phyloP scores from a whole-genome alignment of 2,797 vertebrate species.

The Pangasius djambal region DNA sequence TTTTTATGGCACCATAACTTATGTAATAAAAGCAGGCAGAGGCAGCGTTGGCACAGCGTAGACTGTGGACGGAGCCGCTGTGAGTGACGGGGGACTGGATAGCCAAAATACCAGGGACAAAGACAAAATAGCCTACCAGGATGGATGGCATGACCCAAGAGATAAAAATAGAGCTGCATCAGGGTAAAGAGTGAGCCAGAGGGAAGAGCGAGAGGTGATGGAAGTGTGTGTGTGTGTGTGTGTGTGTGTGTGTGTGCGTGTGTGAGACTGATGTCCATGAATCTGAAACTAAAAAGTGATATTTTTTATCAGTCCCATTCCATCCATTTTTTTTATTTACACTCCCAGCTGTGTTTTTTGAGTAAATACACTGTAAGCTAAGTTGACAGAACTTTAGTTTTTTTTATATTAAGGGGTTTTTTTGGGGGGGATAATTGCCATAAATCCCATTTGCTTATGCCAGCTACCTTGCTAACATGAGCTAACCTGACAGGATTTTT shows the following conservation, averaged over 20 bases:
- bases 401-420: neutral
- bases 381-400: neutral
- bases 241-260: neutral
- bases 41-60: neutral
- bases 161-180: slow-evolving; percentile 34
- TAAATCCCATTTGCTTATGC: neutral
- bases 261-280: neutral
- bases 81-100: slow-evolving; percentile 4
- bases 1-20: slow-evolving; percentile 13
- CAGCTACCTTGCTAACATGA: neutral
- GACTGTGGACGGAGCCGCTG: neutral
- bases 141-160: slow-evolving; percentile 7
- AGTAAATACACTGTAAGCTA: neutral
- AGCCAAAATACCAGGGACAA: slow-evolving; percentile 18
- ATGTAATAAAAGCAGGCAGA: neutral
- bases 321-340: neutral
- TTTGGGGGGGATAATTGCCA: neutral
- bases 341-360: neutral
- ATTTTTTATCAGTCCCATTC: neutral
- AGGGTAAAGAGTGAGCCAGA: neutral
- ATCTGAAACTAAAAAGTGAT: neutral
- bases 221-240: neutral
- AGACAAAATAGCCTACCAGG: slow-evolving; percentile 18
- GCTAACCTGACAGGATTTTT: neutral
- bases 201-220: slow-evolving; percentile 15